Evolutionary conservation across 2,113 vertebrate genomes (phyloP), one percentile per base, ranked within the genome.

Genomic region (Vulpes lagopus): DNA sequence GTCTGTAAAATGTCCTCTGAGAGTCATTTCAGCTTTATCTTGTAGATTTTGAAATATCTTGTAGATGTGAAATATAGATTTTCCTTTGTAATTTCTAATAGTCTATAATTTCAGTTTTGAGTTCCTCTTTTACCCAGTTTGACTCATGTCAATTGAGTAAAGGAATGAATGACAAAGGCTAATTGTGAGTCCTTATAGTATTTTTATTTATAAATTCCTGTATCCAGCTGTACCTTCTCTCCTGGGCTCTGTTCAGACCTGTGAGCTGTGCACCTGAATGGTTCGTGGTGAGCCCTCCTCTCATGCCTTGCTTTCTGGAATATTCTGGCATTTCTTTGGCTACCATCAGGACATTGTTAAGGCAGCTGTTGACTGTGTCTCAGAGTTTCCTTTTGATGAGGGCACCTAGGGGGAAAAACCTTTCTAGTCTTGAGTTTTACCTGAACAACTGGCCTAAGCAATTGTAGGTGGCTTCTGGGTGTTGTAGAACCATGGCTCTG

Each of bases 401-500:
- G n/a, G 23, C 10, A 5, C 1, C 0, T 38, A 43, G 57, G 22
- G 43, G 25, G 16, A 60, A 17, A 64, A 30, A 8, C 25, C 11
- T 81, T 57, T 76, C 74, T 67, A 30, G 43, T 64, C n/a, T 71
- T 82, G 23, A 81, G 1, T 20, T 55, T 67, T 64, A 22, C 38
- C 65, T 35, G 3, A 57, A 65, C 82, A 65, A 32, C 23, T 38
- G 49, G 32, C 19, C 55, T 14, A 35, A 53, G n/a, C 27, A 3
- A 19, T 91, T 55, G 64, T 17, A 67, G 14, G 83, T 38, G 62
- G 38, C 83, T 64, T 22, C 92, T n/a, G 94, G 59, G 89, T 65
- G 25, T 30, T 65, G n/a, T 11, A 30, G 69, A 20, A 49, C 1
- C 0, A 23, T 1, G 71, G 23, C 43, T 35, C 22, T 20, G n/a